Evolutionary conservation across 2,797 vertebrate genomes (phyloP).

Genomic region (Xiphophorus birchmanni): DNA sequence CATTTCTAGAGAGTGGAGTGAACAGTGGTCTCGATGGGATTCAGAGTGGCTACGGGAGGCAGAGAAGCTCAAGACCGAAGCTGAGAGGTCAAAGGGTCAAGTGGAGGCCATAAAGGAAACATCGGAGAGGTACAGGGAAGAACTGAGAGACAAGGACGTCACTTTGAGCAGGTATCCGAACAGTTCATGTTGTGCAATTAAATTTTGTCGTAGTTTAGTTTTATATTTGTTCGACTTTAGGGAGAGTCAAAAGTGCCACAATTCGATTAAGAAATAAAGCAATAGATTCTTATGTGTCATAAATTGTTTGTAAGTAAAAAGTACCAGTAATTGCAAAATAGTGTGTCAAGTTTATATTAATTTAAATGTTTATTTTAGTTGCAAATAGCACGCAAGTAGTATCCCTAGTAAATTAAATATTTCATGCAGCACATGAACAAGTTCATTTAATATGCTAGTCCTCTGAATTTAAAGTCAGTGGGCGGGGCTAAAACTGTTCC

Average conservation of each 20-base stretch:
- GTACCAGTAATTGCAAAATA: neutral
- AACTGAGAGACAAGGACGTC: slow-evolving; percentile 70
- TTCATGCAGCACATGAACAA: neutral
- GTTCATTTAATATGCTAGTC: neutral
- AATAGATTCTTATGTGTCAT: neutral
- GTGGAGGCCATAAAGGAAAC: slow-evolving; percentile 74
- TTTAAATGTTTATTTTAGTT: neutral
- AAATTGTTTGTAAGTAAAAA: neutral
- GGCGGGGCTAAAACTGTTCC: neutral
- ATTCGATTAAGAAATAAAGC: neutral
- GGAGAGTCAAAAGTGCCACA: neutral
- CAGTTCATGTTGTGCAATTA: neutral
- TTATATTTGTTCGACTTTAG: slow-evolving; percentile 10
- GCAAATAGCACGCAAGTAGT: neutral
- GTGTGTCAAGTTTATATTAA: neutral
- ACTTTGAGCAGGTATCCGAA: slow-evolving; percentile 69
- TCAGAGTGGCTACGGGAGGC: slow-evolving; percentile 63
- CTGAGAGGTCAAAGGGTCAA: slow-evolving; percentile 73
- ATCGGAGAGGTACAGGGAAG: slow-evolving; percentile 64
- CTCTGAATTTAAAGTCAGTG: neutral
- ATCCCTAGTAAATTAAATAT: neutral
- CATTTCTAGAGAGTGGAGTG: slow-evolving; percentile 59
- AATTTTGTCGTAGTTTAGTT: slow-evolving; percentile 8
- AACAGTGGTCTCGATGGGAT: slow-evolving; percentile 56
- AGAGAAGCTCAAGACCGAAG: slow-evolving; percentile 69